Evolutionary conservation across 2,113 vertebrate genomes (phyloP).

Genomic region (Chionis minor): DNA sequence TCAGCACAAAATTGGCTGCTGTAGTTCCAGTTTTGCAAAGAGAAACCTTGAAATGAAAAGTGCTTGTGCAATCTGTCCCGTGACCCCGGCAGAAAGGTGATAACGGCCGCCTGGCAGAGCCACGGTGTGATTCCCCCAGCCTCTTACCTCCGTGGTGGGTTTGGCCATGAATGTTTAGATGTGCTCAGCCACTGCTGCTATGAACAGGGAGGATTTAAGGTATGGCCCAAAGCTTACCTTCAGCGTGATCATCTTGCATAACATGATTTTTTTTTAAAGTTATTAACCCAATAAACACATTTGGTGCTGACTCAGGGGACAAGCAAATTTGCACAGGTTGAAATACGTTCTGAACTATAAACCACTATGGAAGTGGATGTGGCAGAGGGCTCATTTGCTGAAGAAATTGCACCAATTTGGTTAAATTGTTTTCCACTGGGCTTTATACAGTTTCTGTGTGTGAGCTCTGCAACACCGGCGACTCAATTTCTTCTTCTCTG

Average conservation of each 20-base stretch:
- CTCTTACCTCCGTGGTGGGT: fast-evolving
- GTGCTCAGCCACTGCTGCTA: neutral
- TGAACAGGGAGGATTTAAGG: neutral
- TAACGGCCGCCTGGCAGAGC: neutral
- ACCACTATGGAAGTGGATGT: fast-evolving
- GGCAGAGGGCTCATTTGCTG: neutral
- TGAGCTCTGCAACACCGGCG: neutral
- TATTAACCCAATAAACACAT: neutral
- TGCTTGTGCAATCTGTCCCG: neutral
- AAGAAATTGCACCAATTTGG: neutral
- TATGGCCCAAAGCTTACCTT: neutral
- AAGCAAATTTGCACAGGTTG: neutral
- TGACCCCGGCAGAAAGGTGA: fast-evolving
- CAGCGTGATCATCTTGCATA: neutral
- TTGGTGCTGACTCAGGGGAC: neutral
- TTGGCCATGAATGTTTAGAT: neutral
- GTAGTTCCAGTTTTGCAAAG: neutral
- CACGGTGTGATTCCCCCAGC: fast-evolving
- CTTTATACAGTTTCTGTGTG: neutral
- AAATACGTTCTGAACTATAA: neutral
- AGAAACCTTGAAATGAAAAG: neutral
- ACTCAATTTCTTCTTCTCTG: neutral
- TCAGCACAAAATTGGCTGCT: neutral
- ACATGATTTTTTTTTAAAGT: neutral
- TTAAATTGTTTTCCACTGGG: neutral